phyloP scores from a whole-genome alignment of 1,140 invertebrate genomes.

The Bombus superbus region DNA sequence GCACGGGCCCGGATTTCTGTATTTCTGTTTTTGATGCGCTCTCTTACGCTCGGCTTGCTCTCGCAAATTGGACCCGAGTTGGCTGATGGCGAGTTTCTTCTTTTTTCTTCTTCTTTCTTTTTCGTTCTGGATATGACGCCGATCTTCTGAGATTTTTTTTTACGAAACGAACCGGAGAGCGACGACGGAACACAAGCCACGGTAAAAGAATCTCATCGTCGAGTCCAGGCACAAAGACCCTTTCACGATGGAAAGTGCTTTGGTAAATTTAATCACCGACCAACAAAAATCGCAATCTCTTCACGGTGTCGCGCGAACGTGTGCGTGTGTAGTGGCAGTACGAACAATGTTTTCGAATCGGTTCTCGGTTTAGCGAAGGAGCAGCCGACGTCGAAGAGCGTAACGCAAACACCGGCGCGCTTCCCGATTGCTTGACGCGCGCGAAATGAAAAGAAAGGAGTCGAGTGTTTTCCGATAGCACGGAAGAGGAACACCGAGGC shows the following conservation, averaged over 20 bases:
- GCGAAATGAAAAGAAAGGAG: constrained; percentile 34
- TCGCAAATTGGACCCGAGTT: neutral
- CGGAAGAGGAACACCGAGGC: neutral
- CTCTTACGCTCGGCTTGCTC: neutral
- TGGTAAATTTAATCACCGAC: constrained; percentile 28
- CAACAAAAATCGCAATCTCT: constrained; percentile 30
- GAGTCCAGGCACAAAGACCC: neutral
- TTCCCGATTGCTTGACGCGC: constrained; percentile 12
- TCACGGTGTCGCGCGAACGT: too few species aligned
- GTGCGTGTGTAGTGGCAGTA: neutral
- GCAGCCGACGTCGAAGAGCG: neutral
- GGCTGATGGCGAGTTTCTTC: neutral
- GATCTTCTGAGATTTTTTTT: neutral
- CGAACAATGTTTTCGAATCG: constrained; percentile 7
- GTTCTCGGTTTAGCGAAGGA: constrained; percentile 1
- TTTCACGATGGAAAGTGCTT: neutral
- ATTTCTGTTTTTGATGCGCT: neutral
- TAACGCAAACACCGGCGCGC: constrained; percentile 22
- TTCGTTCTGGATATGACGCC: neutral
- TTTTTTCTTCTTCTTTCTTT: neutral
- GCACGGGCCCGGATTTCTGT: neutral
- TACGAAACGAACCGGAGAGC: neutral
- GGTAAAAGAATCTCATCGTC: neutral
- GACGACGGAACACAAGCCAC: neutral
- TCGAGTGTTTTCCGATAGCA: constrained; percentile 31